phyloP scores from a whole-genome alignment of 2,113 vertebrate genomes.

The Corvus moneduloides region DNA sequence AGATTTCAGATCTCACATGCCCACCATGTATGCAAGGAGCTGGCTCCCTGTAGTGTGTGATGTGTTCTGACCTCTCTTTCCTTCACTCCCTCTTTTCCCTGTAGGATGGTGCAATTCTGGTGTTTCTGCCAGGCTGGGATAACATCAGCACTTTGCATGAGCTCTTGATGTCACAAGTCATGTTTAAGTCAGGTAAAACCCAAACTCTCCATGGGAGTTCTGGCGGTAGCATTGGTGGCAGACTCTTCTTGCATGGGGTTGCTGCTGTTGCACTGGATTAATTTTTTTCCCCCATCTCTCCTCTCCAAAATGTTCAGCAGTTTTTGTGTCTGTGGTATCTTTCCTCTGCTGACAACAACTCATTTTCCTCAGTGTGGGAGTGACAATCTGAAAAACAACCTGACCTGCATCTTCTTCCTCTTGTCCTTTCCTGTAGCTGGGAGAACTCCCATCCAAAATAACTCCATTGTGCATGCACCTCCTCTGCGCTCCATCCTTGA shows the following conservation, averaged over 20 bases:
- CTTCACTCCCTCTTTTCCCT: not conserved
- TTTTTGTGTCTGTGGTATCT: not conserved
- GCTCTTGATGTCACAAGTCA: constrained; percentile 89
- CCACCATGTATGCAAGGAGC: not conserved
- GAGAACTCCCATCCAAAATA: not conserved
- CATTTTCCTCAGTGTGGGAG: not conserved
- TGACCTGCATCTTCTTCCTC: not conserved
- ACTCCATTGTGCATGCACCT: not conserved
- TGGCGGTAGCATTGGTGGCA: not conserved
- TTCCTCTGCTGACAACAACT: not conserved
- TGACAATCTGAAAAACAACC: not conserved
- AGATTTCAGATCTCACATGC: not conserved
- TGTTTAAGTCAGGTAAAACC: constrained; percentile 92
- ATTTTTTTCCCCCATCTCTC: not conserved
- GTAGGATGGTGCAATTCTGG: constrained; percentile 94
- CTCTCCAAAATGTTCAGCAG: not conserved
- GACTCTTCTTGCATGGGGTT: not conserved
- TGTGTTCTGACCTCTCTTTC: not conserved
- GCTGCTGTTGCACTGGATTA: not conserved
- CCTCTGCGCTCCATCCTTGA: not conserved
- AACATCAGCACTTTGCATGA: constrained; percentile 94
- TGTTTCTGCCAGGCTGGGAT: constrained; percentile 98
- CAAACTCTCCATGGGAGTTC: not conserved
- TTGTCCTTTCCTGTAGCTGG: not conserved
- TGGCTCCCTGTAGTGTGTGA: not conserved